These are phyloP conservation scores for Drosophila repleta DNA, from an alignment of 1,140 invertebrate species.

Conservation along the genomic window DNA sequence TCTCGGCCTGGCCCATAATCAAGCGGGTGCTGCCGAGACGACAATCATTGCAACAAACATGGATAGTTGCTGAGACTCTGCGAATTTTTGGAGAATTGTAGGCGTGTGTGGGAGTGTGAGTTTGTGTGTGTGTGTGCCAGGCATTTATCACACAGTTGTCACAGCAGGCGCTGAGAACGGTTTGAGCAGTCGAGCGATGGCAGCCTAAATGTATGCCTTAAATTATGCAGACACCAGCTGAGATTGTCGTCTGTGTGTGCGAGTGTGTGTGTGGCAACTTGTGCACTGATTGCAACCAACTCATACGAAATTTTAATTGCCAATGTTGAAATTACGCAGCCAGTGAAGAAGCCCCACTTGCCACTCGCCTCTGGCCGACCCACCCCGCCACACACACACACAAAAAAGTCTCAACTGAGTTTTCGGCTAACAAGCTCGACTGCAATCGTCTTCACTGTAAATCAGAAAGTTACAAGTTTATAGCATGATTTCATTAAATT, in stretches of 20 bases:
- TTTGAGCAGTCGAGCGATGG: conserved; percentile 39
- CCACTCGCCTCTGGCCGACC: not conserved
- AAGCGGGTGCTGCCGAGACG: conserved; percentile 55
- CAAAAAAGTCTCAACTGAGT: conserved; percentile 32
- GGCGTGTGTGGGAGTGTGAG: conserved; percentile 23
- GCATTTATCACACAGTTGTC: conserved; percentile 77
- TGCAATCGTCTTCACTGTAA: conserved; percentile 66
- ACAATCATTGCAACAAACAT: conserved; percentile 63
- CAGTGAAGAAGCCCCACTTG: conserved; percentile 29
- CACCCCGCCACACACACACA: too few species aligned
- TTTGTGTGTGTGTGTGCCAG: conserved; percentile 41
- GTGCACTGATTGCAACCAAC: conserved; percentile 78
- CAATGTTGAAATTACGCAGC: conserved; percentile 78
- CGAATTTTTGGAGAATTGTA: conserved; percentile 68
- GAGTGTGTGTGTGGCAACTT: conserved; percentile 58
- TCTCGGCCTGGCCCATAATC: conserved; percentile 38
- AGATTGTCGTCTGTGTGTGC: conserved; percentile 59
- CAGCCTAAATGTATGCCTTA: conserved; percentile 81
- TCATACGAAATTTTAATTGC: conserved; percentile 83
- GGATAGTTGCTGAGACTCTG: conserved; percentile 42
- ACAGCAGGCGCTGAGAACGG: conserved; percentile 38
- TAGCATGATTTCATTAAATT: conserved; percentile 79
- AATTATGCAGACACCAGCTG: conserved; percentile 82
- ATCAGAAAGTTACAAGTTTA: conserved; percentile 78
- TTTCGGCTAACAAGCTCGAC: conserved; percentile 59